A percentile compares a stretch with the other conserved stretches of the same genome.
phyloP scores from a whole-genome alignment of 2,888 invertebrate species.

The Tinea semifulvella region DNA sequence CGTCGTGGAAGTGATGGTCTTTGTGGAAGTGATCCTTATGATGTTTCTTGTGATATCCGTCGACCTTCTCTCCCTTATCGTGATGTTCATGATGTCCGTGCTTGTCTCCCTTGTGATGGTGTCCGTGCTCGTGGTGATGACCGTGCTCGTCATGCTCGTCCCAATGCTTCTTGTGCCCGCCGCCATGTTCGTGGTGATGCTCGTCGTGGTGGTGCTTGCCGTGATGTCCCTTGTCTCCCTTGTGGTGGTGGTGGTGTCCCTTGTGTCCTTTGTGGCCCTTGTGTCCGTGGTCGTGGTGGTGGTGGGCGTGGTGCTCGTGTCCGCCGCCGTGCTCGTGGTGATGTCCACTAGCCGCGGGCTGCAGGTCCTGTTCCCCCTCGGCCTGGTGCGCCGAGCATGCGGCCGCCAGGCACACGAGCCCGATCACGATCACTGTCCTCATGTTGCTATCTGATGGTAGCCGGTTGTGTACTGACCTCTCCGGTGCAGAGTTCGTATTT shows the following conservation, averaged over 20 bases:
- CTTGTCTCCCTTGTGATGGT: conserved; percentile 81
- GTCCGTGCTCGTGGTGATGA: conserved; percentile 78
- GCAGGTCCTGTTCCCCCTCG: conserved; percentile 32
- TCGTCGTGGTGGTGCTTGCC: conserved; percentile 79
- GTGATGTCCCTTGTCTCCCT: conserved; percentile 79
- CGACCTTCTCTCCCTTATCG: conserved; percentile 83
- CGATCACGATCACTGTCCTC: conserved; percentile 44
- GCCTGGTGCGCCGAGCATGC: conserved; percentile 31
- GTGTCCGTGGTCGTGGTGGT: conserved; percentile 75
- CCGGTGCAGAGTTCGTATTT: conserved; percentile 46
- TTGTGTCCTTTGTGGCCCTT: conserved; percentile 82
- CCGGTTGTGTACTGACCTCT: conserved; percentile 52
- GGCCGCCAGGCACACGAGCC: conserved; percentile 42
- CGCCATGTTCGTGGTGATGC: conserved; percentile 78
- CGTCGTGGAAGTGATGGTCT: conserved; percentile 89
- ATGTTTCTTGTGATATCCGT: conserved; percentile 85
- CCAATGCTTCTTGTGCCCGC: conserved; percentile 82
- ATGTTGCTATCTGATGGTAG: conserved; percentile 43
- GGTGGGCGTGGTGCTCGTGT: conserved; percentile 70
- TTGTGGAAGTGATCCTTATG: conserved; percentile 90
- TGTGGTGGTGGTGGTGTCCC: conserved; percentile 78
- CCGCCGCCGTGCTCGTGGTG: conserved; percentile 71
- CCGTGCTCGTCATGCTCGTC: conserved; percentile 79
- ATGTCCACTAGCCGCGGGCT: conserved; percentile 58
- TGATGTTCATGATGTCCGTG: conserved; percentile 85